A percentile compares a stretch with the other conserved stretches of the same genome.
phyloP scores from a whole-genome alignment of 2,797 vertebrate species.

The Gymnocypris eckloni region DNA sequence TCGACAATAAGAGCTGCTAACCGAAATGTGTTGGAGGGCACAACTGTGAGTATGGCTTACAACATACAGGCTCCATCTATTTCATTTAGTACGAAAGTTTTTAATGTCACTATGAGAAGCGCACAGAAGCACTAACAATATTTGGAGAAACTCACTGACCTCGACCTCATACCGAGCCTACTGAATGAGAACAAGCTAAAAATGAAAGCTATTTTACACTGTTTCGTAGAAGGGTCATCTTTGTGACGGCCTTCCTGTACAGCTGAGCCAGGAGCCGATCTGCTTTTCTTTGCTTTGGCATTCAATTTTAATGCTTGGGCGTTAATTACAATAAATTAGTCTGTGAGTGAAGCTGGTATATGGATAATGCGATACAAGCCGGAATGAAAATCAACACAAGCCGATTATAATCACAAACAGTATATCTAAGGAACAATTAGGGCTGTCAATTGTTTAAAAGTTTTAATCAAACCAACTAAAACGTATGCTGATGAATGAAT shows the following conservation, averaged over 20 bases:
- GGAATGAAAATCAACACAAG: conserved; percentile 54
- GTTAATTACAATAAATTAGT: conserved; percentile 48
- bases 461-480: conserved; percentile 1
- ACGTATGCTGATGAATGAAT: neutral
- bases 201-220: conserved; percentile 50
- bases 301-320: conserved; percentile 54
- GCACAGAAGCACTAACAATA: conserved; percentile 37
- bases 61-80: conserved; percentile 47
- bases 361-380: conserved; percentile 47
- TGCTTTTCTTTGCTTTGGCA: conserved; percentile 60
- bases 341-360: conserved; percentile 27
- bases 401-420: conserved; percentile 52
- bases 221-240: conserved; percentile 27
- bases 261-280: conserved; percentile 42
- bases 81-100: conserved; percentile 34
- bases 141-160: conserved; percentile 35
- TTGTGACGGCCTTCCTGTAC: conserved; percentile 27
- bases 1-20: conserved; percentile 31
- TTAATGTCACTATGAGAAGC: conserved; percentile 39
- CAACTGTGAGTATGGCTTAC: conserved; percentile 43
- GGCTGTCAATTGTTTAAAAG: conserved; percentile 31
- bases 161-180: conserved; percentile 40
- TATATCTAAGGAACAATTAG: conserved; percentile 38
- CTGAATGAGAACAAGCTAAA: conserved; percentile 39
- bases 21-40: conserved; percentile 42